These are phyloP conservation scores for Neostethus bicornis DNA, from an alignment of 2,797 vertebrate genomes.

Conservation along the genomic window DNA sequence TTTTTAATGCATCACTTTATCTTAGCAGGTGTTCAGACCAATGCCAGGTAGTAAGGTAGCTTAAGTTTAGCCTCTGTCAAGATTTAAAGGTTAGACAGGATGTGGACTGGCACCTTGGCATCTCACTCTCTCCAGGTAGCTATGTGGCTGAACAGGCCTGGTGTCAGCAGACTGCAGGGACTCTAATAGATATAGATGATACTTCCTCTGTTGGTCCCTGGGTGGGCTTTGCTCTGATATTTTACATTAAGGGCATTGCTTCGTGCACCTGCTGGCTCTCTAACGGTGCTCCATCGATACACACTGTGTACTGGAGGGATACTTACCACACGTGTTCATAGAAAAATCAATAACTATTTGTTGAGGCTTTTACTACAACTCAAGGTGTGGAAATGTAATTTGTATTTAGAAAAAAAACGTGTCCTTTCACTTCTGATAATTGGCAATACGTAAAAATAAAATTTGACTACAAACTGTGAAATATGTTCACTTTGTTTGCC, in stretches of 20 bases:
- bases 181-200: slow-evolving; percentile 38
- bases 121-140: slow-evolving; percentile 61
- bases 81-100: slow-evolving; percentile 77
- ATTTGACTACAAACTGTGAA: background rate
- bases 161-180: slow-evolving; percentile 60
- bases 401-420: background rate
- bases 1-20: slow-evolving; percentile 5
- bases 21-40: slow-evolving; percentile 22
- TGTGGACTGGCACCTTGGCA: slow-evolving; percentile 61
- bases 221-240: slow-evolving; percentile 71
- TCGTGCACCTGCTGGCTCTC: slow-evolving; percentile 40
- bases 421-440: background rate
- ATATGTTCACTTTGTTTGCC: background rate
- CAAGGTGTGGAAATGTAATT: background rate
- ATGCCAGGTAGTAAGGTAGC: slow-evolving; percentile 15
- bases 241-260: slow-evolving; percentile 69
- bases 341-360: slow-evolving; percentile 5
- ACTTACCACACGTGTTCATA: background rate
- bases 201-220: slow-evolving; percentile 52
- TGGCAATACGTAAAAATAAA: background rate
- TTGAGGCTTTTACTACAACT: slow-evolving; percentile 4
- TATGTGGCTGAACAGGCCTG: slow-evolving; percentile 36
- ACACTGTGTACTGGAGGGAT: slow-evolving; percentile 22
- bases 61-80: slow-evolving; percentile 31
- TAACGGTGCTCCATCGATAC: slow-evolving; percentile 47